Conservation (phyloP, 2,888 invertebrate species). For the Branchellion lobata region DNA sequence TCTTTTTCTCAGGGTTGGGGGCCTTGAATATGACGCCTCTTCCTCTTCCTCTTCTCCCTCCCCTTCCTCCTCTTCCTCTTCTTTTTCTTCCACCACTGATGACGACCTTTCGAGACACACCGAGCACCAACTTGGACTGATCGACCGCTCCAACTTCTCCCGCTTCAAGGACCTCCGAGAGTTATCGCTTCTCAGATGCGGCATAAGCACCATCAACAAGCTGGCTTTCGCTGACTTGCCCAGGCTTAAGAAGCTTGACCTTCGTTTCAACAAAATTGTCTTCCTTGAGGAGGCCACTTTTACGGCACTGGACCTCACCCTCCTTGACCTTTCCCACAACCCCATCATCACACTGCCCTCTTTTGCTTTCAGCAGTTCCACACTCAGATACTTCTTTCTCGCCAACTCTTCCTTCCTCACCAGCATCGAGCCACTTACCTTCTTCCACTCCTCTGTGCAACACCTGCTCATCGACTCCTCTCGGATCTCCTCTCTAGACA, state of each 20-base stretch:
- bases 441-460: slow-evolving; percentile 47
- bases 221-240: slow-evolving; percentile 50
- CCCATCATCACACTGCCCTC: slow-evolving; percentile 46
- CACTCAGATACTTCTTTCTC: slow-evolving; percentile 44
- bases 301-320: slow-evolving; percentile 47
- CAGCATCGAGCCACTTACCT: slow-evolving; percentile 46
- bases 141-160: slow-evolving; percentile 49
- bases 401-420: slow-evolving; percentile 47
- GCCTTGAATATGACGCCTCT: slow-evolving; percentile 12
- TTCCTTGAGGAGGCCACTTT: slow-evolving; percentile 35
- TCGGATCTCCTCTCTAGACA: slow-evolving; percentile 31
- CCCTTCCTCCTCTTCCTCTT: neutral
- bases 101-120: neutral
- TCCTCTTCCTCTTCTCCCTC: neutral
- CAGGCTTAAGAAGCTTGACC: slow-evolving; percentile 47
- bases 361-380: slow-evolving; percentile 46
- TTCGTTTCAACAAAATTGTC: slow-evolving; percentile 50
- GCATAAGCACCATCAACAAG: slow-evolving; percentile 49
- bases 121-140: slow-evolving; percentile 49
- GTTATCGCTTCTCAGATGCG: slow-evolving; percentile 50
- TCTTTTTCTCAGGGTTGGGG: slow-evolving; percentile 32
- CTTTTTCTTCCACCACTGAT: neutral
- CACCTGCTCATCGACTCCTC: slow-evolving; percentile 46
- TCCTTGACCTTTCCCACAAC: slow-evolving; percentile 50
- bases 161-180: slow-evolving; percentile 49